Conservation (phyloP, 2,113 vertebrate genomes). For the Tricholaema leucomelas region DNA sequence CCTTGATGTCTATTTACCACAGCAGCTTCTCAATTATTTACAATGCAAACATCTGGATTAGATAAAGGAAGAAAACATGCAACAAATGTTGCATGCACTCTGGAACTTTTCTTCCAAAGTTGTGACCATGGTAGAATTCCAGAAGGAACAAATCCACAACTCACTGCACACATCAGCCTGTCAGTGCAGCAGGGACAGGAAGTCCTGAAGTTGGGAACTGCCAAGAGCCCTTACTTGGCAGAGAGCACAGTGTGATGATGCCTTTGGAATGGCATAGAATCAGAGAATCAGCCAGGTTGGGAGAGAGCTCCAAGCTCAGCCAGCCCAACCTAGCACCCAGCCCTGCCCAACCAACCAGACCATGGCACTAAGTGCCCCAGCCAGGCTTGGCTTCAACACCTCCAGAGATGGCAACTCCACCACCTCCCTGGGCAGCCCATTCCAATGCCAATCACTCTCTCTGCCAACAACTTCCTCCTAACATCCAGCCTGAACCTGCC, state of each 20-base stretch:
- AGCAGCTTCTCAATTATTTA: slow-evolving; percentile 72
- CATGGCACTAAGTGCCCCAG: too few relatives aligned
- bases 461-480: too few relatives aligned
- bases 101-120: neutral
- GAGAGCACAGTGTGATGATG: neutral
- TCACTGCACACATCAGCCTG: neutral
- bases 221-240: neutral
- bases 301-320: too few relatives aligned
- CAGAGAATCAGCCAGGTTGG: too few relatives aligned
- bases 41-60: slow-evolving; percentile 68
- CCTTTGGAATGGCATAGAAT: neutral
- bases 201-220: neutral
- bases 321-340: too few relatives aligned
- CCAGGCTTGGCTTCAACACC: too few relatives aligned
- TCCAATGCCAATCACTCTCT: too few relatives aligned
- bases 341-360: too few relatives aligned
- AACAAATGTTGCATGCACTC: slow-evolving; percentile 12
- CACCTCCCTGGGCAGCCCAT: too few relatives aligned
- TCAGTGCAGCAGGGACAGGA: neutral
- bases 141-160: neutral
- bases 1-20: slow-evolving; percentile 54
- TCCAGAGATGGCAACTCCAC: too few relatives aligned
- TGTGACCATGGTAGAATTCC: neutral
- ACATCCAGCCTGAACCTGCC: too few relatives aligned
- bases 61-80: slow-evolving; percentile 46